Conservation (phyloP, 2,113 vertebrate genomes). For the Charina bottae region DNA sequence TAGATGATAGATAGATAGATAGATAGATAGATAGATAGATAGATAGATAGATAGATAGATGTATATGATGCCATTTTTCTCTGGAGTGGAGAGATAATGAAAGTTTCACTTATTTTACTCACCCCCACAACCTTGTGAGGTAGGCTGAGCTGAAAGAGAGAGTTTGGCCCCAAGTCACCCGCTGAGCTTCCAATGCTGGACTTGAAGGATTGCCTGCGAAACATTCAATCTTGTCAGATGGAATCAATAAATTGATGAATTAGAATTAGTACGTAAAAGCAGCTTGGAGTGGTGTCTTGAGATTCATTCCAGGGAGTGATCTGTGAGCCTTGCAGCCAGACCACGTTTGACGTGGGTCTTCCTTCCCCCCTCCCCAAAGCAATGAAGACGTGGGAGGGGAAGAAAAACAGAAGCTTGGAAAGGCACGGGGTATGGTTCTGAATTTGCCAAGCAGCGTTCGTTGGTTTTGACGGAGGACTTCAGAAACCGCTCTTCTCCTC, state of each 20-base stretch:
- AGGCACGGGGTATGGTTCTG: neutral
- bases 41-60: no score
- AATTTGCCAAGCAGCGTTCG: neutral
- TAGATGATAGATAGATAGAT: no score
- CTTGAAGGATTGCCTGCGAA: no score
- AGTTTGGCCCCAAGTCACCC: no score
- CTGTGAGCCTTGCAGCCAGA: neutral
- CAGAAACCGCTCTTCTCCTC: constrained; percentile 48
- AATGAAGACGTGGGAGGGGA: neutral
- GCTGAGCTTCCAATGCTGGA: no score
- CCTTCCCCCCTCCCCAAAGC: neutral
- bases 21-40: no score
- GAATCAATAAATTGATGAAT: neutral
- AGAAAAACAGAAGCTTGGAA: neutral
- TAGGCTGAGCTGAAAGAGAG: no score
- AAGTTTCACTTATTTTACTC: no score
- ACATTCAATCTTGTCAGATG: neutral
- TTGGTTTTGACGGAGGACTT: constrained; percentile 41
- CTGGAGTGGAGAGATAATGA: no score
- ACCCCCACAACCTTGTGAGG: no score
- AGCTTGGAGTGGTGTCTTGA: neutral
- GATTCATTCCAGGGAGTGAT: neutral
- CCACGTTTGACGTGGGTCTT: neutral
- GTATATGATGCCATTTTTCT: no score
- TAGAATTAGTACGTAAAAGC: neutral